phyloP scores from a whole-genome alignment of 2,797 vertebrate species.

The Sebastes oblongus region DNA sequence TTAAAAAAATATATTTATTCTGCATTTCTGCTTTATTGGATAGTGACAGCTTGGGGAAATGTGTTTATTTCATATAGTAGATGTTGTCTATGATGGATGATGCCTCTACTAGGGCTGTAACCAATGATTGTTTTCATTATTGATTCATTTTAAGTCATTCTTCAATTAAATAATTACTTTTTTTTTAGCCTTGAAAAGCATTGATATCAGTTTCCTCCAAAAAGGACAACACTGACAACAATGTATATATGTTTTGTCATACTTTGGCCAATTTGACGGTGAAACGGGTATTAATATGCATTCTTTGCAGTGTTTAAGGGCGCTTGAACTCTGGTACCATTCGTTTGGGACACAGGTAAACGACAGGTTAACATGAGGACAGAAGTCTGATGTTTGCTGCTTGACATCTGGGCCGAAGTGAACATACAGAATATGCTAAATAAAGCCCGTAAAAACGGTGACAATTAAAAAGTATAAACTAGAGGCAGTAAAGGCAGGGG shows the following conservation, averaged over 20 bases:
- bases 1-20: neutral
- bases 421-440: no score
- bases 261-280: no score
- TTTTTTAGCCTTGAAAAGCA: neutral
- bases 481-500: neutral
- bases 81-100: neutral
- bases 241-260: no score
- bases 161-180: neutral
- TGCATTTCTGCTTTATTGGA: neutral
- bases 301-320: no score
- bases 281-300: no score
- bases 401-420: no score
- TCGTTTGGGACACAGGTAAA: no score
- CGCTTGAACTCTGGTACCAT: no score
- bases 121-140: neutral
- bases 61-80: neutral
- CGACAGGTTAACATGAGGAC: no score
- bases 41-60: neutral
- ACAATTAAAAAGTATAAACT: no score
- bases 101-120: neutral
- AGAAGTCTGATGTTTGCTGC: no score
- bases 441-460: no score
- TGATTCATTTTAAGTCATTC: neutral
- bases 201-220: neutral
- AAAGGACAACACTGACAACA: neutral